A percentile compares a stretch with the other conserved stretches of the same genome.
Conservation (phyloP, 37 sponge, comb jelly and placozoan species). For the Aplysina aerophoba region DNA sequence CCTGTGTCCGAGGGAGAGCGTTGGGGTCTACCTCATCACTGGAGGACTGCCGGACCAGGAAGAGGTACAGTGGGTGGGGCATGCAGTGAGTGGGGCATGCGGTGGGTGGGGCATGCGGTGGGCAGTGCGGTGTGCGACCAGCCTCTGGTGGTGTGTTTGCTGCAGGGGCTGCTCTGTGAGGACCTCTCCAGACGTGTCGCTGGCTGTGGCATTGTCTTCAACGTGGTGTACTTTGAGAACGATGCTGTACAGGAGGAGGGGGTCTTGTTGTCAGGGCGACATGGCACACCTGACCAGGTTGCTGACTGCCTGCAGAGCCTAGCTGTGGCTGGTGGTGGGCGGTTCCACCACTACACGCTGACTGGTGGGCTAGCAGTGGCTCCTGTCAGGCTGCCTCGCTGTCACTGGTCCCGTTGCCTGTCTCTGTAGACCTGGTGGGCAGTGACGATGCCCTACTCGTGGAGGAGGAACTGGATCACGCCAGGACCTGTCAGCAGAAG, state of each 20-base stretch:
- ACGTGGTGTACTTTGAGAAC: background rate
- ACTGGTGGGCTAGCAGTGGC: background rate
- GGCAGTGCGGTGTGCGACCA: too few species aligned
- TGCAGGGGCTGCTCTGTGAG: background rate
- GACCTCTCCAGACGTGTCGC: background rate
- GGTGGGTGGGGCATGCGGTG: background rate
- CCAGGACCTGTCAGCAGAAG: background rate
- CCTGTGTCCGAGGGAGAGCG: background rate
- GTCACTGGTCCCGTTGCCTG: background rate
- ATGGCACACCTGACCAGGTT: background rate
- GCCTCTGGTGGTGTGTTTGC: background rate
- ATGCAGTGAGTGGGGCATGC: background rate
- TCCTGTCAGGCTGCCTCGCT: background rate
- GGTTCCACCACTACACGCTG: slow-evolving; percentile 15
- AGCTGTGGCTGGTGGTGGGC: background rate
- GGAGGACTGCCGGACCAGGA: slow-evolving; percentile 10
- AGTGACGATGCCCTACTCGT: background rate
- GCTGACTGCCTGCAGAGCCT: background rate
- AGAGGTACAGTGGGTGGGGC: background rate
- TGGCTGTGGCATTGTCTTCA: background rate
- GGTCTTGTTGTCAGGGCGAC: background rate
- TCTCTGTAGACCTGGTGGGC: background rate
- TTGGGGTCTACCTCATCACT: slow-evolving; percentile 9
- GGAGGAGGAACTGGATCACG: slow-evolving; percentile 1
- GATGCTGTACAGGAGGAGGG: background rate